phyloP scores from a whole-genome alignment of 2,888 invertebrate species.

The Adelognathus sp. region DNA sequence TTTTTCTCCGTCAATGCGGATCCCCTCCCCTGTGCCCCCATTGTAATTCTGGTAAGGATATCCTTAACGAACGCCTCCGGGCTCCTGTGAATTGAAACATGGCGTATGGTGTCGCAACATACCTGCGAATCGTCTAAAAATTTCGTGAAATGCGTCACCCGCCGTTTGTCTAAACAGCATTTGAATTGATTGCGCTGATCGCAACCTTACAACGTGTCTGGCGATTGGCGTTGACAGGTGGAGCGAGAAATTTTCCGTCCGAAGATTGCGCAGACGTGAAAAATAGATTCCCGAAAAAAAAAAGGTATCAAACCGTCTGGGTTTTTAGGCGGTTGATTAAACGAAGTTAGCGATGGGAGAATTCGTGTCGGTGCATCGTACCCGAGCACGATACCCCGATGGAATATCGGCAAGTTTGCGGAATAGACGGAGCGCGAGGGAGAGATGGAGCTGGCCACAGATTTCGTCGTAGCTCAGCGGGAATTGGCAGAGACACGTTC shows the following conservation, averaged over 20 bases:
- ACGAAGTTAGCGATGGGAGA: conserved; percentile 1
- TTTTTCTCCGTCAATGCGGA: too few relatives aligned
- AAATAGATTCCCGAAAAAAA: neutral
- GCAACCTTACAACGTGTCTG: neutral
- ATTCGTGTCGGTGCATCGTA: neutral
- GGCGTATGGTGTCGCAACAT: too few relatives aligned
- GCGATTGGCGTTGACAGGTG: neutral
- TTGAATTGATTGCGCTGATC: too few relatives aligned
- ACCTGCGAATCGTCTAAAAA: too few relatives aligned
- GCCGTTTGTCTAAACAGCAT: too few relatives aligned
- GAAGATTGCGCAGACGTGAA: neutral
- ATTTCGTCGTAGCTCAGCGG: conserved; percentile 36
- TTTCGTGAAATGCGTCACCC: too few relatives aligned
- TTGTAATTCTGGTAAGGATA: too few relatives aligned
- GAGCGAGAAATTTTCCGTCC: neutral
- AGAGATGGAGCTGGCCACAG: conserved; percentile 1
- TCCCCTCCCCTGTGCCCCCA: too few relatives aligned
- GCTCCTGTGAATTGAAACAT: too few relatives aligned
- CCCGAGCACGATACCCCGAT: neutral
- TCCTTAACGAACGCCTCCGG: too few relatives aligned
- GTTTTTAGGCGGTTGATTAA: conserved; percentile 1
- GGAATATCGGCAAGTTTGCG: neutral
- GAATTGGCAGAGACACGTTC: conserved; percentile 38
- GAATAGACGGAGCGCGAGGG: too few relatives aligned
- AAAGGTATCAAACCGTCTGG: neutral